These are phyloP conservation scores for Linyphia triangularis DNA, from an alignment of 2,888 invertebrate species.

Conservation along the genomic window DNA sequence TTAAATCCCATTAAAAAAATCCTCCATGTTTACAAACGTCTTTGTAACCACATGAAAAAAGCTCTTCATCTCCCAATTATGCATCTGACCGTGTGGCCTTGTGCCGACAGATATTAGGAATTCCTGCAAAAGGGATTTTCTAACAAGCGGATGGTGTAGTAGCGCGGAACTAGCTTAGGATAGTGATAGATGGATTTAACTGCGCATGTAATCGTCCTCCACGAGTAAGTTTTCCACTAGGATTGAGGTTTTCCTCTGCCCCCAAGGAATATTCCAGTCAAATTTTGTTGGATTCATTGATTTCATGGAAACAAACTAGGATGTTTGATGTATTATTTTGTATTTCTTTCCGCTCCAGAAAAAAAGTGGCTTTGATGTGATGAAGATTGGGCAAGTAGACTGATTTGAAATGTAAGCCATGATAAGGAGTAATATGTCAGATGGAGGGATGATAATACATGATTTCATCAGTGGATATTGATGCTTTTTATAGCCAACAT, in stretches of 20 bases:
- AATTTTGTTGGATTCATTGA: conserved; percentile 4
- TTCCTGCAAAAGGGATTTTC: conserved; percentile 21
- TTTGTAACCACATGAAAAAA: neutral
- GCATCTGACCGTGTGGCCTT: conserved; percentile 60
- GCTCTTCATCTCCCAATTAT: conserved; percentile 14
- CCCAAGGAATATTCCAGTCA: neutral
- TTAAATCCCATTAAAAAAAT: neutral
- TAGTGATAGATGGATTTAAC: neutral
- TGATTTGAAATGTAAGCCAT: neutral
- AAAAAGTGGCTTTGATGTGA: neutral
- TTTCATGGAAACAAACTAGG: conserved; percentile 49
- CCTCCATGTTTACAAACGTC: neutral
- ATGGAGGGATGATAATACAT: neutral
- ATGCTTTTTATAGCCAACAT: no score
- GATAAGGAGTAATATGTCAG: neutral
- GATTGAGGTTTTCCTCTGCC: conserved; percentile 43
- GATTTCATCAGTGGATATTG: no score
- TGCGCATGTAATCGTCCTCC: conserved; percentile 6
- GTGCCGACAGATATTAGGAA: conserved; percentile 33
- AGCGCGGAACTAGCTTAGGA: conserved; percentile 9
- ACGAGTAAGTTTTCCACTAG: neutral
- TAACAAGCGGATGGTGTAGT: conserved; percentile 1
- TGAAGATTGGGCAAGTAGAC: neutral
- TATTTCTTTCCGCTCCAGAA: neutral
- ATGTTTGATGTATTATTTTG: neutral